Evolutionary conservation across 2,888 invertebrate species (phyloP), one percentile per base, ranked within the genome.

Genomic region (Lithophane socia): DNA sequence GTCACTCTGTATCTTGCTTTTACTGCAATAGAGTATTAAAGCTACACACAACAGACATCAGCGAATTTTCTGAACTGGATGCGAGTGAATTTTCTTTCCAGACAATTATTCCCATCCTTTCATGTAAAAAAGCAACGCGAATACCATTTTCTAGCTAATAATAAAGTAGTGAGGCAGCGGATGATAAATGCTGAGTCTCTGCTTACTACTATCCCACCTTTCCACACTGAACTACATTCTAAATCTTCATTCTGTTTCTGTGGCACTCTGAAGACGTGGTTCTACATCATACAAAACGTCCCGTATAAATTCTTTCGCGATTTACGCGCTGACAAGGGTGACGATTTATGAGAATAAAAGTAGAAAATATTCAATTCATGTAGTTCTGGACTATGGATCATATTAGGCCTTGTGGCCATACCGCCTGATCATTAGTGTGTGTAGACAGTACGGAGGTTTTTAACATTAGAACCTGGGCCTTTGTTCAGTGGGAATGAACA

Each of bases 291-390:
- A 74, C 79, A 77, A 86, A 85, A 79, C 76, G 85, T 80, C 75
- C 70, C 74, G 44, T 77, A 90, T 82, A 86, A 85, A 84, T 84
- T 86, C 80, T 71, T 83, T 47, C 68, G 74, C 72, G 85, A 86
- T 85, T 88, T 87, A 87, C 83, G 81, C 66, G 79, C 75, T 81
- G 83, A 85, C 88, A 83, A 79, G 82, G 84, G 82, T 77, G 84
- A 84, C 76, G 82, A 86, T 88, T 89, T 87, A 88, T 86, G 84
- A 64, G 73, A 71, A 77, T 58, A 69, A 80, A 84, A 66, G 78
- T 75, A 67, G 80, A 84, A 86, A 86, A 80, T 79, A 83, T 83
- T 79, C 80, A 81, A 86, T 83, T 65, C 75, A 67, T 70, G 63
- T 64, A 73, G 63, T 68, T 65, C 60, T 68, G 58, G 44, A 65